Conservation (phyloP, 2,888 invertebrate genomes). For the Blera fallax region DNA sequence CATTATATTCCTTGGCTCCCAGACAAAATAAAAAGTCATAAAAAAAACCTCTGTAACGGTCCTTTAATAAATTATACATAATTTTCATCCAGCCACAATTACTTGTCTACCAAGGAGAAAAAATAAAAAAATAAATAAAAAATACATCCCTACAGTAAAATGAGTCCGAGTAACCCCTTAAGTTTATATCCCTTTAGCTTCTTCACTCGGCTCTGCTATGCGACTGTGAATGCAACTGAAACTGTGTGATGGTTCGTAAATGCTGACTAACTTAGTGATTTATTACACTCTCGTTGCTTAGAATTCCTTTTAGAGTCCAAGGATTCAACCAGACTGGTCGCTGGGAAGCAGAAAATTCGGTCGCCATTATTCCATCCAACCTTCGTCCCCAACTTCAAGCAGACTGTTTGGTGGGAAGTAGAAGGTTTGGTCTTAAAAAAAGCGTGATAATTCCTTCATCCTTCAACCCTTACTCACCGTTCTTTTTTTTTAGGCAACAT, state of each 20-base stretch:
- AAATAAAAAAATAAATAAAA: neutral
- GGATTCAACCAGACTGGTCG: neutral
- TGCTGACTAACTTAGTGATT: constrained; percentile 28
- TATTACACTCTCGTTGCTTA: constrained; percentile 36
- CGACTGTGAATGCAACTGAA: neutral
- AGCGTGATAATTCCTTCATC: neutral
- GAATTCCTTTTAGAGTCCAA: constrained; percentile 18
- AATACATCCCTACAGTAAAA: neutral
- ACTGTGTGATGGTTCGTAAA: neutral
- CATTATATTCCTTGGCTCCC: neutral
- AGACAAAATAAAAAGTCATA: neutral
- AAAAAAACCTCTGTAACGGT: neutral
- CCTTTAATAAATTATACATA: constrained; percentile 10
- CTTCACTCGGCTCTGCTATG: neutral
- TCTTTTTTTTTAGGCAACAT: neutral
- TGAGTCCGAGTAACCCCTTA: neutral
- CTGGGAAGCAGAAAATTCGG: neutral
- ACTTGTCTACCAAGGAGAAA: neutral
- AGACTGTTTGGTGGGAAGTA: neutral
- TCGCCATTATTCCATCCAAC: too few species aligned
- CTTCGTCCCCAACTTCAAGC: too few species aligned
- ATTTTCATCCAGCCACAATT: constrained; percentile 11
- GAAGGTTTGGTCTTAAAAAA: neutral
- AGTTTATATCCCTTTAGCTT: neutral
- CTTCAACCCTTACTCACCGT: neutral